Evolutionary conservation across 2,113 vertebrate genomes (phyloP), one percentile per base, ranked within the genome.

Genomic region (Blennius ocellaris): DNA sequence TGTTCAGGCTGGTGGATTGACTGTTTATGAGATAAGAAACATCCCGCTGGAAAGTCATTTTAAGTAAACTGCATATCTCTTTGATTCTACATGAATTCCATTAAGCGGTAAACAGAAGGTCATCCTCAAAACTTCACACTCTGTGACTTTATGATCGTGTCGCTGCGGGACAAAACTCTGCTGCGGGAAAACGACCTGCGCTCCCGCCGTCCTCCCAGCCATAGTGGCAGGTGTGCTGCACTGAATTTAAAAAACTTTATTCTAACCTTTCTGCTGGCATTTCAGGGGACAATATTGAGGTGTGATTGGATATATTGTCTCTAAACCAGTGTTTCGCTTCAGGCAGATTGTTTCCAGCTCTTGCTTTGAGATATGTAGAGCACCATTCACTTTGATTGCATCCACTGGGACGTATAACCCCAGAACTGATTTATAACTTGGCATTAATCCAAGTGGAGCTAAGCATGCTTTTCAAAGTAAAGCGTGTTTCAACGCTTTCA

Each of bases 351-450:
- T 77, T 84, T 75, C 53, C 65, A 43, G 78, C 40, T 66, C 76
- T 80, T 51, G 17, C 41, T 67, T 40, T 73, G 47, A 81, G 76
- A 69, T 84, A 72, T 76, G 58, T 70, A 65, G 52, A 62, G 50
- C 56, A 3, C 45, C 3, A 16, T 69, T 84, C 60, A 21, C 56
- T 88, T 76, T 87, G 86, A 91, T 88, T 84, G 80, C 54, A 57
- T 90, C 89, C 61, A 21, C 6, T 41, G 86, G 79, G 90, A 88
- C 65, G 37, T 54, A 60, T 69, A 78, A 81, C 75, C 85, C 77
- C 57, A 81, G 79, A 81, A 86, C 79, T 84, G 80, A 84, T 86
- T 83, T 75, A 85, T 52, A 79, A 81, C 59, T 70, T 55, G 16
- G 50, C 60, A 58, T 78, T 67, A 78, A 78, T 69, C 36, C 10